Evolutionary conservation across 2,888 invertebrate species (phyloP), one percentile per base, ranked within the genome.

Genomic region (Flabesymbios commensalis): DNA sequence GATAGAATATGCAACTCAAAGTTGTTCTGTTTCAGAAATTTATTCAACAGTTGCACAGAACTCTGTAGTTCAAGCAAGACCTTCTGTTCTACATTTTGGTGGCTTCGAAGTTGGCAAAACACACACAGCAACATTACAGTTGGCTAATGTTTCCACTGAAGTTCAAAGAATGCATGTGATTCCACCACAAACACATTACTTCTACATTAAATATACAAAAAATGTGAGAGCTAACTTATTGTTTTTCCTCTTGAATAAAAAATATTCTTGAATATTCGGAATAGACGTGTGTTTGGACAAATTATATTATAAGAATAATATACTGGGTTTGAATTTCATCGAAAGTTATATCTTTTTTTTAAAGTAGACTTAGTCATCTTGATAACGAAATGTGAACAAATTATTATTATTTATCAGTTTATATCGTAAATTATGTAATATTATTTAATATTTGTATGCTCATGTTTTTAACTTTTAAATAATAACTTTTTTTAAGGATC

Each of bases 121-220:
- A 51, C 73, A 75, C 31, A 70, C 67, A 7, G 67, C 72, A 60
- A 56, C 65, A 14, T 67, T 82, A 4, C 68, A 69, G 24, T 72
- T 82, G 45, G 74, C 75, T 5, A 82, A 82, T 69, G 78, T 80
- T 19, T 78, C 80, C 14, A 73, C 77, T 48, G 79, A 81, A 57
- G 77, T 82, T 2, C 72, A 79, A 32, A 68, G 79, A 51, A 75
- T 81, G 73, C 80, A 82, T 62, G 76, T 82, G 45, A 77, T 82
- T 48, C 80, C 81, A 28, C 82, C 82, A 53, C 81, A 81, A 67
- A 78, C 79, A 14, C 77, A 75, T 60, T 75, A 78, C 57, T 82
- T 82, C 71, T 73, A 74, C 56, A 75, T 82, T 31, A 77, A 78
- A 59, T 82, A 82, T 63, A 76, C 72, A 47, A 82, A 82, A 71